phyloP scores from a whole-genome alignment of 2,113 vertebrate genomes.

The Indicator indicator region DNA sequence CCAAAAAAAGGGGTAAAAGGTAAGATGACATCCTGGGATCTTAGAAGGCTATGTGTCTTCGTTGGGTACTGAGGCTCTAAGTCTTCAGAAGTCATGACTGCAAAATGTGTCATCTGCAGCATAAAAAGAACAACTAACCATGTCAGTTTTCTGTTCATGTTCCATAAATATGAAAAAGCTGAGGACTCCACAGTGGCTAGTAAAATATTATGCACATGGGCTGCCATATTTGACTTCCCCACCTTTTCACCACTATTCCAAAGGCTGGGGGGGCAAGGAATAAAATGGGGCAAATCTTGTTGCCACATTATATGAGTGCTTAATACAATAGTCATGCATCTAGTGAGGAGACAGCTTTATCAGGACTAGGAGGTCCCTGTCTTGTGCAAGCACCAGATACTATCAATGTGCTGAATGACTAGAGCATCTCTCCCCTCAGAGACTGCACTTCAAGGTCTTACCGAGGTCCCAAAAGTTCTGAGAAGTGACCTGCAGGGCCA shows the following conservation, averaged over 20 bases:
- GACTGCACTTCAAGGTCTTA: not conserved
- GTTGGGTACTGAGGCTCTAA: accelerated
- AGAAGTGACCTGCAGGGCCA: not conserved
- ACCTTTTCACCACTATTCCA: not conserved
- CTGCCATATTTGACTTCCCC: not conserved
- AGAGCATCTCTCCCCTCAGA: not conserved
- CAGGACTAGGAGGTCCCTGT: not conserved
- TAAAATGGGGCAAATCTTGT: not conserved
- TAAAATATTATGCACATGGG: not conserved
- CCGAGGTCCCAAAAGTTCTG: not conserved
- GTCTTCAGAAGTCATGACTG: not conserved
- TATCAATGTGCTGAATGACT: not conserved
- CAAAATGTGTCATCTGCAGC: not conserved
- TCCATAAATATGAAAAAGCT: not conserved
- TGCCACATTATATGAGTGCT: not conserved
- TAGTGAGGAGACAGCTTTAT: not conserved
- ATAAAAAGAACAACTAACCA: not conserved
- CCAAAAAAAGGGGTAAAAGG: not conserved
- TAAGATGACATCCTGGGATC: not conserved
- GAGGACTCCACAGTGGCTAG: not conserved
- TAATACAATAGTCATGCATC: not conserved
- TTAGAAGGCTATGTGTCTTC: not conserved
- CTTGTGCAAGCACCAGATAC: not conserved
- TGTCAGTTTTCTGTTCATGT: not conserved
- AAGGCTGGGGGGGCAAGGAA: not conserved